Conservation (phyloP, 2,888 invertebrate genomes). For the Eurytoma californica region DNA sequence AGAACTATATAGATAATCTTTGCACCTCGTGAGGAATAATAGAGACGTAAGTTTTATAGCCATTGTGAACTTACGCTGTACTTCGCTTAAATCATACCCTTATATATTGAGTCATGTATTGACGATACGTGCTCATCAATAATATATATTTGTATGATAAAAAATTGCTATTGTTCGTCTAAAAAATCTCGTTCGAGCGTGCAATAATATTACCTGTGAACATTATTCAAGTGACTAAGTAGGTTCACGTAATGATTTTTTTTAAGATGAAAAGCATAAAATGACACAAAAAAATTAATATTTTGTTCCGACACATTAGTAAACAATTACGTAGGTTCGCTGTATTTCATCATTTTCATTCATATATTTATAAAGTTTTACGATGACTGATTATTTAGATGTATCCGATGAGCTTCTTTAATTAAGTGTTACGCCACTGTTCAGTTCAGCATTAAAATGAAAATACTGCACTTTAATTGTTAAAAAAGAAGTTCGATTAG, state of each 20-base stretch:
- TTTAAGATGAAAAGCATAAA: constrained; percentile 20
- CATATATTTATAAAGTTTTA: constrained; percentile 38
- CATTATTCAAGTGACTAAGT: constrained; percentile 28
- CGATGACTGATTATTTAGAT: constrained; percentile 42
- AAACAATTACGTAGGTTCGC: constrained; percentile 22
- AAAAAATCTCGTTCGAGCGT: constrained; percentile 35
- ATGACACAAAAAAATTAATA: constrained; percentile 14
- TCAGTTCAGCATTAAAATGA: constrained; percentile 21
- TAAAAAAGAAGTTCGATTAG: constrained; percentile 37
- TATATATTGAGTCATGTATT: constrained; percentile 48
- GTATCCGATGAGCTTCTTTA: constrained; percentile 23
- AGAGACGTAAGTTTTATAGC: constrained; percentile 45
- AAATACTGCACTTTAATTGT: constrained; percentile 27
- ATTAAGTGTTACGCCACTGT: constrained; percentile 21
- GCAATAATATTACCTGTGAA: constrained; percentile 43
- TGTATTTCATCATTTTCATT: constrained; percentile 42
- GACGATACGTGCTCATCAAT: constrained; percentile 34
- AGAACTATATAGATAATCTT: constrained; percentile 48
- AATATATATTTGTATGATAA: constrained; percentile 52
- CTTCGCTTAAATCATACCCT: constrained; percentile 39
- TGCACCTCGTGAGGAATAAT: constrained; percentile 44
- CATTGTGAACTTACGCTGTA: constrained; percentile 33
- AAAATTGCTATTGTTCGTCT: constrained; percentile 45
- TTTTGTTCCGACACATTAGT: constrained; percentile 21
- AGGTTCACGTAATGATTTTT: constrained; percentile 22